Percentiles rank a stretch among this genome's conserved stretches.
Evolutionary conservation across 2,888 invertebrate species (phyloP).

Genomic region (Phalera bucephala): DNA sequence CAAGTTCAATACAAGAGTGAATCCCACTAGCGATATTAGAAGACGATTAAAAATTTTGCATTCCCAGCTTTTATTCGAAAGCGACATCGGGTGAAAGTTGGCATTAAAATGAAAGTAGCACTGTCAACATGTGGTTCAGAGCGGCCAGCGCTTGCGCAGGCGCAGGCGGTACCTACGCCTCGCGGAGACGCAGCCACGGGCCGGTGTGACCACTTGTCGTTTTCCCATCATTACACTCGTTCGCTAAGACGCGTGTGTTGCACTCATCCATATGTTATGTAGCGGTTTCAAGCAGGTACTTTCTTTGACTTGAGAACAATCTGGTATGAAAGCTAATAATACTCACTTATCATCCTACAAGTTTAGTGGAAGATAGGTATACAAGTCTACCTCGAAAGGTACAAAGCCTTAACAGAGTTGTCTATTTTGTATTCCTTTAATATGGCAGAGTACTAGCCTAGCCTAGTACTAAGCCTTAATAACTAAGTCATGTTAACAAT

Average conservation of each 20-base stretch:
- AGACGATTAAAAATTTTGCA: conserved; percentile 59
- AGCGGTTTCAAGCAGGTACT: too few relatives aligned
- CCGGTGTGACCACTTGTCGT: conserved; percentile 56
- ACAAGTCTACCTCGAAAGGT: too few relatives aligned
- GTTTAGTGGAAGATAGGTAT: too few relatives aligned
- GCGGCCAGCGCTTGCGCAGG: conserved; percentile 23
- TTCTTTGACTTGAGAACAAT: too few relatives aligned
- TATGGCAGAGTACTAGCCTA: too few relatives aligned
- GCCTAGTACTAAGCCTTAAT: too few relatives aligned
- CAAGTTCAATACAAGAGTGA: neutral
- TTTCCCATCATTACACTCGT: conserved; percentile 64
- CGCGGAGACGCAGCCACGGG: conserved; percentile 15
- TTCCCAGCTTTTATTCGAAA: conserved; percentile 70
- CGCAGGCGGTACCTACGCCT: conserved; percentile 33
- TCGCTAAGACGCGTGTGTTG: conserved; percentile 22
- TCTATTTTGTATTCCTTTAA: too few relatives aligned
- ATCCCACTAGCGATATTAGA: conserved; percentile 32
- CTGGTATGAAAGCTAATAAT: too few relatives aligned
- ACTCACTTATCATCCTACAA: too few relatives aligned
- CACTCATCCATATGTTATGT: too few relatives aligned
- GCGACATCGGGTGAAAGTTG: conserved; percentile 74
- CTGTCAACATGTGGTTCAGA: conserved; percentile 63
- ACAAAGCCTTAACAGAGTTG: too few relatives aligned
- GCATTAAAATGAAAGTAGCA: conserved; percentile 79
- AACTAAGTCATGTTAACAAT: too few relatives aligned